Evolutionary conservation across 2,113 vertebrate species (phyloP), one percentile per base, ranked within the genome.

Genomic region (Galbula dea): DNA sequence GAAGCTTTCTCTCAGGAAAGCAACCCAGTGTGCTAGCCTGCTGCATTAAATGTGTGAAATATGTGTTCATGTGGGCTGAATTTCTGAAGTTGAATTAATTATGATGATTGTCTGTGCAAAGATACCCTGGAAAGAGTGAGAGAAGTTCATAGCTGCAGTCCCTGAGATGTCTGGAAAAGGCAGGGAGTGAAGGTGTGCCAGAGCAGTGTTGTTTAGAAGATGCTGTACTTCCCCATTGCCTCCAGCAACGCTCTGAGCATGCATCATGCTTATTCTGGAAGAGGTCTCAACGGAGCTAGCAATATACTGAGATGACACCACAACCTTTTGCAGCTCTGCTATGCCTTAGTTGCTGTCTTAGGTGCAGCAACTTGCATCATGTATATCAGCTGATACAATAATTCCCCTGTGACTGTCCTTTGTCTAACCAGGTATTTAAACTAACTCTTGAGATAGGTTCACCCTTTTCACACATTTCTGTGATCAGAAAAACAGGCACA

Each of bases 51-150:
- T 1, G 8, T 58, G 15, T 34, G 36, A 65, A 77, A 17, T 0
- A 0, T 0, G 2, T 46, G 22, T 5, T 48, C 2, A 0, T 21
- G 32, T 12, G 7, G 15, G 34, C 10, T 23, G 7, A 7, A 9
- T 65, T 49, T 94, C 48, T 66, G 37, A 73, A 32, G n/a, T 7
- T 71, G 65, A 39, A 43, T 39, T 51, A 13, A 1, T 29, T 63
- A 17, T 46, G 63, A 12, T 63, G 34, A 24, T 7, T 52, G 3
- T 7, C 9, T 45, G 10, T 32, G 11, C 11, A 39, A 58, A 24
- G 20, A 10, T 3, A 9, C 5, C 3, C 55, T 80, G 30, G 21
- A 17, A 54, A 41, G 34, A 45, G 46, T 0, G 2, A 26, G 24
- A 32, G 55, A 48, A 36, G 10, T 1, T 65, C 9, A 7, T 6